Percentiles rank a stretch among this genome's conserved stretches.
Conservation (phyloP, 2,797 vertebrate species). For the Vipera latastei region DNA sequence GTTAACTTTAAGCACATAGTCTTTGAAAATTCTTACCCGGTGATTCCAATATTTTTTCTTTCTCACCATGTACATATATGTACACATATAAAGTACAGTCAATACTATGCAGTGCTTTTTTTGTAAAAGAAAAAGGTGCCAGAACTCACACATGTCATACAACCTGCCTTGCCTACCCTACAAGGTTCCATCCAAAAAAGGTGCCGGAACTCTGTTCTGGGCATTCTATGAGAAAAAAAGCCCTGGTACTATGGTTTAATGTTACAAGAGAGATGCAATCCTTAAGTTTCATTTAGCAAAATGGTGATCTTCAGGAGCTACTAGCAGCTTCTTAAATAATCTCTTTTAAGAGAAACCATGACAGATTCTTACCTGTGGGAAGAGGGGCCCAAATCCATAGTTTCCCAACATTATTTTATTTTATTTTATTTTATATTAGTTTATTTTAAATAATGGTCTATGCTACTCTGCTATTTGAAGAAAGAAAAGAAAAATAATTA, state of each 20-base stretch:
- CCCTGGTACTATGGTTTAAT: not conserved
- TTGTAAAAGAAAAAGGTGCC: no score
- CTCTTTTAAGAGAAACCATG: not conserved
- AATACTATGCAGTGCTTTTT: not conserved
- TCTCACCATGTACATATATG: not conserved
- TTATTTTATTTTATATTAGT: not conserved
- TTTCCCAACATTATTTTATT: not conserved
- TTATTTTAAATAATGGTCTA: not conserved
- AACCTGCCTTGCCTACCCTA: no score
- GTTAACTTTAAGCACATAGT: not conserved
- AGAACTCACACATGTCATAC: no score
- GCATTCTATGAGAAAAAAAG: no score
- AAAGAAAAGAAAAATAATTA: not conserved
- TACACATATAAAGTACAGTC: not conserved
- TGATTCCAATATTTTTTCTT: not conserved
- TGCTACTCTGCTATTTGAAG: not conserved
- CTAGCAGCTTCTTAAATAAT: not conserved
- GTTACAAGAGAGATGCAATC: not conserved
- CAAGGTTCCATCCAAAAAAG: no score
- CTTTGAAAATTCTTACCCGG: not conserved
- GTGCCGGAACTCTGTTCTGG: no score
- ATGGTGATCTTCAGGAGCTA: not conserved
- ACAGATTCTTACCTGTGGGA: not conserved
- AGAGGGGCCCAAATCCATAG: no score
- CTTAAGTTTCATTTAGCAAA: not conserved